Evolutionary conservation across 1,140 invertebrate species (phyloP), one percentile per base, ranked within the genome.

Genomic region (Stenopsyche tienmushanensis): DNA sequence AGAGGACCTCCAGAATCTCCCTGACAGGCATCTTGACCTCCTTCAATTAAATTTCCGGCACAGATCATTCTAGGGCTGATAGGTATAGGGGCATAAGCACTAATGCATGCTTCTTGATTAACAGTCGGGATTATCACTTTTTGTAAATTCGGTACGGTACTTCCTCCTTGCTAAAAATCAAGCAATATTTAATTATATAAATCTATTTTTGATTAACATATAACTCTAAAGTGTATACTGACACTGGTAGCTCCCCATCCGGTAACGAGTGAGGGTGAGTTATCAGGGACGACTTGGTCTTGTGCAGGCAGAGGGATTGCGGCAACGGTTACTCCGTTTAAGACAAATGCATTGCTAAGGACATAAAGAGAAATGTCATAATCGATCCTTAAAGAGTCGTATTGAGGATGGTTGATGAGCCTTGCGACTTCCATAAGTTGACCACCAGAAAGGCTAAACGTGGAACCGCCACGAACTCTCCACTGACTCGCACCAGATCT

Each of bases 41-140:
- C 74, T 2, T 15, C 47, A 1, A 26, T 44, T 3, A 63, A 0
- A 2, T 10, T 0, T 20, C 88, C 88, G 15, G 90, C 89, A 70
- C 90, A 91, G 1, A 90, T 73, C 85, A 90, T 89, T 17, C 83
- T 83, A 3, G 83, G 73, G 0, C 84, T 86, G 13, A 91, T 76
- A 7, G 29, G 29, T 20, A 47, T 42, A 2, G 13, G 18, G 9
- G 1, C 9, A 34, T 80, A 75, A 47, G 76, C 65, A 0, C 64
- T 39, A 17, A 71, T 71, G 64, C 82, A 83, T 1, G 23, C 29
- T 1, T 42, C 15, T 0, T 21, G 59, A 15, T 71, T 67, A 5
- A 84, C 66, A 42, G 83, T 72, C 0, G 82, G 76, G 1, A 84
- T 52, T 13, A 72, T 69, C 0, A 80, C 73, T 58, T 70, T 78